Conservation (phyloP, 2,113 vertebrate genomes). For the Odocoileus virginianus region DNA sequence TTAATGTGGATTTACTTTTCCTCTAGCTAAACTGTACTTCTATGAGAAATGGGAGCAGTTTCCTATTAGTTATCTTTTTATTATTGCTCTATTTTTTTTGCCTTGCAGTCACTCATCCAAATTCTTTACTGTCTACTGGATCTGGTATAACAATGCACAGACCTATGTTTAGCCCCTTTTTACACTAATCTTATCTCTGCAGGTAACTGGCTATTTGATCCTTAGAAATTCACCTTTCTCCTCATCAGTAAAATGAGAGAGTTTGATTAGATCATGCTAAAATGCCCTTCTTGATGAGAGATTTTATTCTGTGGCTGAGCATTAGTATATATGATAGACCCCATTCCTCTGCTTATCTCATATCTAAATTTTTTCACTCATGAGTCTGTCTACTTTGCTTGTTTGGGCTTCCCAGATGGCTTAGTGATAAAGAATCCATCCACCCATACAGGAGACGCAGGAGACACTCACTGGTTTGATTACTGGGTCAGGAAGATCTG, state of each 20-base stretch:
- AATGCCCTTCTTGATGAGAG: background rate
- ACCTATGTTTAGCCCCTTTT: background rate
- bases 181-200: background rate
- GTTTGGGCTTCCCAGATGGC: background rate
- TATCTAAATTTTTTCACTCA: background rate
- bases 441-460: background rate
- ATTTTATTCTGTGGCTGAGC: background rate
- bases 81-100: slow-evolving; percentile 1
- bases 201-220: slow-evolving; percentile 30
- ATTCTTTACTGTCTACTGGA: slow-evolving; percentile 26
- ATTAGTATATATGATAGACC: background rate
- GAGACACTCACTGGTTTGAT: background rate
- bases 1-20: slow-evolving; percentile 30
- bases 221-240: slow-evolving; percentile 15
- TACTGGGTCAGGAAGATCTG: background rate
- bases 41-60: background rate
- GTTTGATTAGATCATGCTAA: background rate
- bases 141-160: background rate
- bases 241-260: background rate
- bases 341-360: background rate
- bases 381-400: background rate
- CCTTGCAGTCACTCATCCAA: background rate
- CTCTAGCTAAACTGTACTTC: slow-evolving; percentile 38
- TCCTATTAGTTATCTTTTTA: slow-evolving; percentile 8
- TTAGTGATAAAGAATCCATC: background rate